These are phyloP conservation scores for Carterocephalus palaemon DNA, from an alignment of 2,888 invertebrate species.

Conservation along the genomic window DNA sequence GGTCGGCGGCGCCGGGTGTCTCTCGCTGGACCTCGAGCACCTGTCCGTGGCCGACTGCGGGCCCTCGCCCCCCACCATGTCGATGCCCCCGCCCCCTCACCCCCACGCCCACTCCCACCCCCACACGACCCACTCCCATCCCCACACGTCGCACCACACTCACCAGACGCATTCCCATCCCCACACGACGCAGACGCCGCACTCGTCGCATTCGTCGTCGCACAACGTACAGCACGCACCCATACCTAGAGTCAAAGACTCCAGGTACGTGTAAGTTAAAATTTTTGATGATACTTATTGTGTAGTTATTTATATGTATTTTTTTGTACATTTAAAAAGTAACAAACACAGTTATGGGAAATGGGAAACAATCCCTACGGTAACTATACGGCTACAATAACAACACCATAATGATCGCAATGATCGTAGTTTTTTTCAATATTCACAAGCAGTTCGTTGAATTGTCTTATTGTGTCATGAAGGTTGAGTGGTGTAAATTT, in stretches of 20 bases:
- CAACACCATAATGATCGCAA: too few species aligned
- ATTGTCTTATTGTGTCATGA: too few species aligned
- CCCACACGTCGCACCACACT: slow-evolving; percentile 27
- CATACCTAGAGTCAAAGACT: slow-evolving; percentile 54
- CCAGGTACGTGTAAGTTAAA: slow-evolving; percentile 48
- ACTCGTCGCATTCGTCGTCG: slow-evolving; percentile 26
- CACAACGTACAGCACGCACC: slow-evolving; percentile 37
- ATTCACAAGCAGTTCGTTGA: too few species aligned
- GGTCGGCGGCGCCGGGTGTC: slow-evolving; percentile 36
- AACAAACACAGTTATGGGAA: too few species aligned
- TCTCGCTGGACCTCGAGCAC: slow-evolving; percentile 61
- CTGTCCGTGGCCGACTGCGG: slow-evolving; percentile 54
- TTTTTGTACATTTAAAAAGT: background rate
- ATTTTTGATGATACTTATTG: too few species aligned
- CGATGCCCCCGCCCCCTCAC: slow-evolving; percentile 7
- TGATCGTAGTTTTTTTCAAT: too few species aligned
- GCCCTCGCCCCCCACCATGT: slow-evolving; percentile 42
- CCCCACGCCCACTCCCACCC: slow-evolving; percentile 22
- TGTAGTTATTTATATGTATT: background rate
- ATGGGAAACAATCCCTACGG: too few species aligned
- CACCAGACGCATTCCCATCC: slow-evolving; percentile 32
- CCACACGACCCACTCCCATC: slow-evolving; percentile 22
- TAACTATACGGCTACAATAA: too few species aligned
- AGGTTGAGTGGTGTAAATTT: too few species aligned
- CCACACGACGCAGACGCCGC: slow-evolving; percentile 31